Evolutionary conservation across 2,888 invertebrate species (phyloP).

Genomic region (Cryptus armator): DNA sequence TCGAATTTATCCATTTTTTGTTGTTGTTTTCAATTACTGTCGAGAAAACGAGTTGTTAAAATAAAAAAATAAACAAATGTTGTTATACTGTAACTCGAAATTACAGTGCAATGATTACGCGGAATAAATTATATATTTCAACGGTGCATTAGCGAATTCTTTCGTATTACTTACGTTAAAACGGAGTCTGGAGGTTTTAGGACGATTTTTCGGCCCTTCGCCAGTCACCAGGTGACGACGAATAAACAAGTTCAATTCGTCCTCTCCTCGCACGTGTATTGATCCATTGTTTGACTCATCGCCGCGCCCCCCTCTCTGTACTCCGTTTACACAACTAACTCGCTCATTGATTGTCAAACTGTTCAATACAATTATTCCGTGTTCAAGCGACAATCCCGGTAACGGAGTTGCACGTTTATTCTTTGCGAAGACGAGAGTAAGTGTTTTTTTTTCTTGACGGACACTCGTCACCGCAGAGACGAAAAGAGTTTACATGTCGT

Average conservation of each 20-base stretch:
- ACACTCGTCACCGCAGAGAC: neutral
- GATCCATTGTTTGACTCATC: conserved; percentile 81
- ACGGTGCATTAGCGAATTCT: neutral
- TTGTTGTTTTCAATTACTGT: neutral
- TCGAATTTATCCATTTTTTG: conserved; percentile 76
- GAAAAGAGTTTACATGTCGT: neutral
- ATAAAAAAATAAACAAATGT: neutral
- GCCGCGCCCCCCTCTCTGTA: conserved; percentile 26
- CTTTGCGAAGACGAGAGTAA: neutral
- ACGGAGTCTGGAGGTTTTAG: neutral
- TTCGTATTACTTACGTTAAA: conserved; percentile 34
- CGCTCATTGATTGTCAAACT: conserved; percentile 25
- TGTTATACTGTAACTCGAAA: neutral
- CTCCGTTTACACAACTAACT: conserved; percentile 22
- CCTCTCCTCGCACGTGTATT: conserved; percentile 74
- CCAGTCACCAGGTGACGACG: conserved; percentile 50
- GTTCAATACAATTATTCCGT: neutral
- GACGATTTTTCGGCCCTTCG: neutral
- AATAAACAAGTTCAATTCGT: conserved; percentile 56
- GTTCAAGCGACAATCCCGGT: no score
- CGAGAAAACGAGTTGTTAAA: neutral
- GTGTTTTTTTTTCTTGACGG: neutral
- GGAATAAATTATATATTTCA: neutral
- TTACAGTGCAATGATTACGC: neutral
- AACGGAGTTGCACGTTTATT: no score